Evolutionary conservation across 1,140 invertebrate genomes (phyloP).

Genomic region (Apolygus lucorum): DNA sequence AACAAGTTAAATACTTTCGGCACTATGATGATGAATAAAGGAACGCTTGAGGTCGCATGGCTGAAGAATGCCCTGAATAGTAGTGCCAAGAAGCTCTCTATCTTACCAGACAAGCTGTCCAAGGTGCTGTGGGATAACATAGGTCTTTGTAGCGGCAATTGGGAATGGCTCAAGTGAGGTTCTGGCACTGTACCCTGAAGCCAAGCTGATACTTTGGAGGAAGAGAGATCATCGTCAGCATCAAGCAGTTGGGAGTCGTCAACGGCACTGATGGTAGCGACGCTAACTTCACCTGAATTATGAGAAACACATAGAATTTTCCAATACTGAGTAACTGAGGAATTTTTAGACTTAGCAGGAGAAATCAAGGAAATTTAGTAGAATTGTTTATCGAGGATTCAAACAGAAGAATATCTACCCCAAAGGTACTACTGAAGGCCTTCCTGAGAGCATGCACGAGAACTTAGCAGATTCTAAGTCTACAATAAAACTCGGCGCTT

Average conservation of each 20-base stretch:
- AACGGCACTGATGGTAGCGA: slow-evolving; percentile 28
- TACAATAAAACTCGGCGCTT: no score
- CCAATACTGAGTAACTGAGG: neutral
- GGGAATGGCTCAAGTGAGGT: neutral
- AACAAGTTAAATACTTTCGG: no score
- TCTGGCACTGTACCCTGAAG: neutral
- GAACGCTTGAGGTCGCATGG: no score
- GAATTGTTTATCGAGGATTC: slow-evolving; percentile 13
- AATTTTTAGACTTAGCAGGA: no score
- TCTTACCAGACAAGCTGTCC: slow-evolving; percentile 5
- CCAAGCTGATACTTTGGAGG: slow-evolving; percentile 14
- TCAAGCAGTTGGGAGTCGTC: slow-evolving; percentile 9
- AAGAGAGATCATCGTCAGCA: neutral
- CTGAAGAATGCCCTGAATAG: neutral
- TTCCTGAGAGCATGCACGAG: no score
- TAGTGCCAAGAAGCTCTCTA: no score
- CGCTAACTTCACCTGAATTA: slow-evolving; percentile 37
- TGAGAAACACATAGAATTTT: neutral
- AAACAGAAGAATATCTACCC: slow-evolving; percentile 13
- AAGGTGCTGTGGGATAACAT: neutral
- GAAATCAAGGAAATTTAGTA: slow-evolving; percentile 28
- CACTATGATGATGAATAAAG: no score
- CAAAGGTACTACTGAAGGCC: neutral
- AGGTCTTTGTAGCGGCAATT: neutral
- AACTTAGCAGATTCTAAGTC: no score